These are phyloP conservation scores for Novumbra hubbsi DNA, from an alignment of 2,797 vertebrate species.

Conservation along the genomic window DNA sequence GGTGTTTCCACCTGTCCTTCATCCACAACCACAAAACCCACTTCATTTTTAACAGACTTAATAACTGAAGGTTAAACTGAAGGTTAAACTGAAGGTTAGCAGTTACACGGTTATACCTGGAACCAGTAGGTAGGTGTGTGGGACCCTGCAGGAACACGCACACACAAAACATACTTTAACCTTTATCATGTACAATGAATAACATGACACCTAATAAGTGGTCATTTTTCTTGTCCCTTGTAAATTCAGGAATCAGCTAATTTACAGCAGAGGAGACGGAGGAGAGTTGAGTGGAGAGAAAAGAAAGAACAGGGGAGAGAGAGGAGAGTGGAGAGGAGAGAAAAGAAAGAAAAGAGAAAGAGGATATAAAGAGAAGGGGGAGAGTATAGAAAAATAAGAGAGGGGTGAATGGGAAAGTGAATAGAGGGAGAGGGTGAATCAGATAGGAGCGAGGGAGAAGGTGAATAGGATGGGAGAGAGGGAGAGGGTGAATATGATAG, in stretches of 20 bases:
- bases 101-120: too few relatives aligned
- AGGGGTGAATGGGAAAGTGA: too few relatives aligned
- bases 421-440: too few relatives aligned
- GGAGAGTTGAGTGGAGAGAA: too few relatives aligned
- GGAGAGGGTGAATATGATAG: background rate
- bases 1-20: too few relatives aligned
- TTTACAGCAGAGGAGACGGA: background rate
- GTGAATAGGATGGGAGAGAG: background rate
- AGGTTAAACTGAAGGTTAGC: too few relatives aligned
- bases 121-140: too few relatives aligned
- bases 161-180: background rate
- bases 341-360: too few relatives aligned
- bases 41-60: too few relatives aligned
- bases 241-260: conserved; percentile 7
- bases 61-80: too few relatives aligned
- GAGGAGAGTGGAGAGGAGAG: background rate
- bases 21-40: too few relatives aligned
- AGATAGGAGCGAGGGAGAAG: background rate
- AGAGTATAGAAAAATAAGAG: background rate
- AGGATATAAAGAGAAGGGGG: background rate
- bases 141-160: background rate
- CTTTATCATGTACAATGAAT: conserved; percentile 5
- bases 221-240: conserved; percentile 7
- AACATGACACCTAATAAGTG: conserved; percentile 14
- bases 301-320: background rate